Base-by-base conservation (phyloP, 2,797 vertebrate species). In the Podarcis lilfordi region DNA sequence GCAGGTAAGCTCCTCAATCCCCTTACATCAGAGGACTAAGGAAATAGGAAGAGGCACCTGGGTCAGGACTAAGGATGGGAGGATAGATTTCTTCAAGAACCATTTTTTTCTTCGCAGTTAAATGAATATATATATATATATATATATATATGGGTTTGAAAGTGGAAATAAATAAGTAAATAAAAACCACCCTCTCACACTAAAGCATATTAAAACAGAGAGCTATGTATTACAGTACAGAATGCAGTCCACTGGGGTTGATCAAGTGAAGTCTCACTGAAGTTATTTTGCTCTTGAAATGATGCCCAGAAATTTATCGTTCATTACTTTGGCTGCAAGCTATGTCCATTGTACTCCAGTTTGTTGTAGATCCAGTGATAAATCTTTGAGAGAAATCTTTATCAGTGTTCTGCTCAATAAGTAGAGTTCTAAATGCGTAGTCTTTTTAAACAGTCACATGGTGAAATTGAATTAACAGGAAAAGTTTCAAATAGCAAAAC, bases 401-500 rank as follows among this genome's bases (percentile, higher is more conserved):
- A 40, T 68, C 25, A 71, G 8, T 35, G 5, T n/a, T 75, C 27
- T 37, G 43, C 45, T n/a, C n/a, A 82, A 85, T 13, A 80, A 17
- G 32, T 66, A n/a, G 35, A 74, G 0, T 76, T 85, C 37, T 66
- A 32, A 87, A 35, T 66, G 37, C 2, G 45, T 27, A 29, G 43
- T 61, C 1, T 37, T 15, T 55, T 0, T 59, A 1, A 5, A n/a
- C 15, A 0, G 0, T 0, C 84, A 35, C 76, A 9, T 40, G 59
- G 29, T 1, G 25, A 85, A 78, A 40, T 15, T 88, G 0, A 1
- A 1, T 43, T 8, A 19, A 15, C 74, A 19, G 25, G 82, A 61
- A 13, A 2, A 8, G 27, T 5, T 10, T 15, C 37, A 37, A 3
- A 0, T 0, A 0, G 23, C 3, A 2, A 0, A 55, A 7, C 21